These are phyloP conservation scores for Coelinius sp. DNA, from an alignment of 2,888 invertebrate genomes.

Conservation along the genomic window DNA sequence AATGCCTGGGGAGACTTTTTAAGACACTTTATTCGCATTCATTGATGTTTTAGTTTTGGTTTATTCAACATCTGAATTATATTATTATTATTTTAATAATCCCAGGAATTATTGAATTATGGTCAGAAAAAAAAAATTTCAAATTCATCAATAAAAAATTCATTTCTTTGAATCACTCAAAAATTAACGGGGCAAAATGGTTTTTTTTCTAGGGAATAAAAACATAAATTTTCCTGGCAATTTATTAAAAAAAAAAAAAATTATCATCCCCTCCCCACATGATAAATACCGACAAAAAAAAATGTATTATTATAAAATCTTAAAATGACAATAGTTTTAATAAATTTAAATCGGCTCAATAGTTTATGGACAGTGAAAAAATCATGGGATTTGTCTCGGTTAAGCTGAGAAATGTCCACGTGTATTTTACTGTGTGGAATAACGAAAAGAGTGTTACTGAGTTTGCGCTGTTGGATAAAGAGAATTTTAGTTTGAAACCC, in stretches of 20 bases:
- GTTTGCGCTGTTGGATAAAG: conserved; percentile 10
- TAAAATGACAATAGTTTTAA: conserved; percentile 61
- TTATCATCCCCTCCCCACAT: no score
- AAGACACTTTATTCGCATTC: conserved; percentile 24
- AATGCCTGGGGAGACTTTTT: conserved; percentile 29
- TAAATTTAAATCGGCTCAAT: conserved; percentile 69
- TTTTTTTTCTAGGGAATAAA: no score
- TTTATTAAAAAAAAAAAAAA: no score
- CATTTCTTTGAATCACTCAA: no score
- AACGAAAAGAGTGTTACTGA: conserved; percentile 3
- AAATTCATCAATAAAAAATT: no score
- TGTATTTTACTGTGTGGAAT: conserved; percentile 50
- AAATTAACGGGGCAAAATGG: no score
- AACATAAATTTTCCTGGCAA: no score
- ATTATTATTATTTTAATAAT: neutral
- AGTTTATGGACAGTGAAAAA: conserved; percentile 70
- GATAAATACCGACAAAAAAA: no score
- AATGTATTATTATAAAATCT: neutral
- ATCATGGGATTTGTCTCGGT: conserved; percentile 69
- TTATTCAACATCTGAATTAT: neutral
- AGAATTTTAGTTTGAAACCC: neutral
- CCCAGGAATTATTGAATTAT: no score
- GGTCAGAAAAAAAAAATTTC: no score
- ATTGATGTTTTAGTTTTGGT: conserved; percentile 3
- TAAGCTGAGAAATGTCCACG: conserved; percentile 71